Evolutionary conservation across 2,113 vertebrate genomes (phyloP), one percentile per base, ranked within the genome.

Genomic region (Halichoerus grypus): DNA sequence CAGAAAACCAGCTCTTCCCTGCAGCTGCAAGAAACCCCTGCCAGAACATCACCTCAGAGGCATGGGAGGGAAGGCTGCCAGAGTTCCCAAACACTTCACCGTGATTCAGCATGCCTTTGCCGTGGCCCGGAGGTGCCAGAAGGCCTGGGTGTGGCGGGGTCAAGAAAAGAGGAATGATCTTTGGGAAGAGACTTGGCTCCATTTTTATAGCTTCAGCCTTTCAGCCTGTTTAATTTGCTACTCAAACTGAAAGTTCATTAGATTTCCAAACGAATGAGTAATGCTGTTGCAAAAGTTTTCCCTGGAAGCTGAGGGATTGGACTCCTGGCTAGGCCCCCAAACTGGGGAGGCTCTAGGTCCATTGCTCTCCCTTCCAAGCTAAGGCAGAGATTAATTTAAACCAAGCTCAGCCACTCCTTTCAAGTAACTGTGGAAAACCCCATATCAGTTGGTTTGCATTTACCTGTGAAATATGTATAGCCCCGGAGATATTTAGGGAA

Each of bases 1-100:
- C 79, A 74, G 83, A 95, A 96, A 97, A 91, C 33, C 21, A 69
- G 63, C 36, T 71, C 39, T 89, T 93, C 21, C 72, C 22, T 71
- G 88, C 65, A 95, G 53, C 84, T 97, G 28, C 71, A 63, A 46
- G 69, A 76, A 90, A 14, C 3, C 21, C 31, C n/a, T 51, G 39
- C 53, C n/a, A 84, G 57, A 85, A 57, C 11, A 12, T 67, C 53
- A 28, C 31, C 19, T 84, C 24, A 16, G 93, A 77, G 69, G 24
- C 2, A 1, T 22, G 59, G 65, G 12, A 88, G 26, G n/a, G 31
- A 82, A 79, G 7, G 46, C 26, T 42, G 12, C 79, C 57, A 15
- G 0, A 1, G 46, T 8, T 22, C 42, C 59, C 67, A 84, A 0
- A 12, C 36, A 36, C 69, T 51, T 26, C 39, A 4, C 77, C 39